These are phyloP conservation scores for Taenioides sp. DNA, from an alignment of 2,797 vertebrate species.

Conservation along the genomic window DNA sequence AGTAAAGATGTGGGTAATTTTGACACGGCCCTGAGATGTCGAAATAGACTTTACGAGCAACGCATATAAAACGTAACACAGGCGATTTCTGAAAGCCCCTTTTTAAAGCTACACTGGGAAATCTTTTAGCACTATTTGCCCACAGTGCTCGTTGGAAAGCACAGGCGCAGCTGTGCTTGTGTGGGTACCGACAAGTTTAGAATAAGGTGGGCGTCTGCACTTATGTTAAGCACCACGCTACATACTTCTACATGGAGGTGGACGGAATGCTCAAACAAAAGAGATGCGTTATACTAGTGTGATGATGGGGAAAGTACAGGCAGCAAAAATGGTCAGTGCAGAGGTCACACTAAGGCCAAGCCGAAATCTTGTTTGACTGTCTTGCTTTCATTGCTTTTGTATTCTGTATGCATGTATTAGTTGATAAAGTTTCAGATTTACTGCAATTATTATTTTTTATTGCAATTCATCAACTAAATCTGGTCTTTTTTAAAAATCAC, in stretches of 20 bases:
- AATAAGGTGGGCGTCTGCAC: constrained; percentile 52
- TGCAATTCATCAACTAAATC: too few relatives aligned
- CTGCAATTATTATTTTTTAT: too few relatives aligned
- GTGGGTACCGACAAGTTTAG: constrained; percentile 61
- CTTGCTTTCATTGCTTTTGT: not conserved
- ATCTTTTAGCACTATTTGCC: constrained; percentile 67
- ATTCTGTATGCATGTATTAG: not conserved
- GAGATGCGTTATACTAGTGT: constrained; percentile 12
- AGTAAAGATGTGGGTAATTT: constrained; percentile 68
- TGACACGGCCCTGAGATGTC: constrained; percentile 64
- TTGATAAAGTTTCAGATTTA: too few relatives aligned
- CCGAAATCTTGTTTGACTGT: not conserved
- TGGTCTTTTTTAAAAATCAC: too few relatives aligned
- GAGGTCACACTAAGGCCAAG: not conserved
- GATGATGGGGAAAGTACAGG: constrained; percentile 2
- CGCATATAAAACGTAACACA: constrained; percentile 61
- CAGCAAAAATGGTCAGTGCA: not conserved
- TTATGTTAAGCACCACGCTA: constrained; percentile 46
- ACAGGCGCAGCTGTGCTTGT: constrained; percentile 61
- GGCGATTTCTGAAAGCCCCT: constrained; percentile 66
- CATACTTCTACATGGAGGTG: constrained; percentile 39
- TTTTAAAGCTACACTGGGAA: constrained; percentile 62
- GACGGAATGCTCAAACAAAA: constrained; percentile 23
- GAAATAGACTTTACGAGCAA: constrained; percentile 74
- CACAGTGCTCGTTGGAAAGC: constrained; percentile 54